A percentile compares a stretch with the other conserved stretches of the same genome.
Evolutionary conservation across 2,888 invertebrate species (phyloP).

Genomic region (Holacanthella duospinosa): DNA sequence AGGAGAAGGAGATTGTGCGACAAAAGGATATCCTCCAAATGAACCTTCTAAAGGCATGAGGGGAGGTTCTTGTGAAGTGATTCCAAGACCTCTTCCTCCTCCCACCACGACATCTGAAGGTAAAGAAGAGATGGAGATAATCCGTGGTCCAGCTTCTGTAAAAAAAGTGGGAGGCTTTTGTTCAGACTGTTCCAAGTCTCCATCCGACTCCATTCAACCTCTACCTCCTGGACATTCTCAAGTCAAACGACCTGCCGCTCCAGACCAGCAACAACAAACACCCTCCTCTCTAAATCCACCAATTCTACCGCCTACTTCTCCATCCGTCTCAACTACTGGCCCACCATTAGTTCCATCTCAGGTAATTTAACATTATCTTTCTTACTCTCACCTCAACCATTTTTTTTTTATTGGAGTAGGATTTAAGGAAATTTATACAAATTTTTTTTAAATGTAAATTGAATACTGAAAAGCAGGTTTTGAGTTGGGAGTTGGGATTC

Average conservation of each 20-base stretch:
- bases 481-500: too few species aligned
- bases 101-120: background rate
- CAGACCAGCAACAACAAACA: conserved; percentile 8
- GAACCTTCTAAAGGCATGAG: background rate
- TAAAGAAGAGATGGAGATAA: background rate
- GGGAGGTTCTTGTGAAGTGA: too few species aligned
- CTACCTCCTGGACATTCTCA: conserved; percentile 20
- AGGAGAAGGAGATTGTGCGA: background rate
- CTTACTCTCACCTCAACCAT: background rate
- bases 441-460: too few species aligned
- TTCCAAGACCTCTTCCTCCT: background rate
- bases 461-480: too few species aligned
- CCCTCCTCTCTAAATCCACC: too few species aligned
- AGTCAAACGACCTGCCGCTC: conserved; percentile 24
- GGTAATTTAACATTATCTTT: conserved; percentile 14
- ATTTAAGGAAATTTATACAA: background rate
- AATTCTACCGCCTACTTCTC: conserved; percentile 42
- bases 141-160: background rate
- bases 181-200: conserved; percentile 24
- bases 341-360: conserved; percentile 37
- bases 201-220: conserved; percentile 10
- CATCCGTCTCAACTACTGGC: conserved; percentile 40
- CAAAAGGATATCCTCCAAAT: background rate
- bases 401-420: too few species aligned
- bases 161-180: conserved; percentile 12